Base-by-base conservation (phyloP, 2,888 invertebrate genomes). In the Clistopyga incitator region DNA sequence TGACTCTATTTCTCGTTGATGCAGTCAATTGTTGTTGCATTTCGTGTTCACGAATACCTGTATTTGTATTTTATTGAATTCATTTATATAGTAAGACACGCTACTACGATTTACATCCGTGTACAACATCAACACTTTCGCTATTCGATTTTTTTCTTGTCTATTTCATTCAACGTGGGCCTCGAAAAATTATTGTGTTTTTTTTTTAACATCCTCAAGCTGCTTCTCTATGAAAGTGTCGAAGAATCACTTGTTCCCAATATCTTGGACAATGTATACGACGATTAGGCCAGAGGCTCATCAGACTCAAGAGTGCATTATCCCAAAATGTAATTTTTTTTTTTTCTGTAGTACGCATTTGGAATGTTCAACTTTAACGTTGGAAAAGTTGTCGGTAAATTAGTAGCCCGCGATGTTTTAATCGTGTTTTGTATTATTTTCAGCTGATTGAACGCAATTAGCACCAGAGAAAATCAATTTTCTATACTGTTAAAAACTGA, bases 41-140 rank as follows among this genome's bases (percentile, higher is more conserved):
- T 56, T 68, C 56, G 64, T 65, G 11, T 23, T 13, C 29, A 34
- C 64, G 67, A 59, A 77, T 77, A 76, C 67, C 77, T 79, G 59
- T 77, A 68, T 61, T 38, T 56, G 45, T 25, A 71, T 76, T 13
- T 45, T 15, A 59, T 76, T 29, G 25, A 20, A 20, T 59, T 56
- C 34, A 71, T 68, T 45, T 78, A 81, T 74, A 70, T 68, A 29
- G 25, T 67, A 82, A 84, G 81, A 84, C 82, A 85, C 64, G 59
- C 82, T 85, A 86, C 56, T 61, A 52, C 75, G 72, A 61, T 45
- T 81, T 67, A 78, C 79, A 78, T 80, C 13, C 77, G 56, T 70
- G 59, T 61, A 85, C 76, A 54, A 82, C 84, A 84, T 84, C 67
- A 74, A 84, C 78, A 81, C 23, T 77, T 71, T 78, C 70, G 42